These are phyloP conservation scores for Willowsia nigromaculata DNA, from an alignment of 2,888 invertebrate genomes.

Conservation along the genomic window DNA sequence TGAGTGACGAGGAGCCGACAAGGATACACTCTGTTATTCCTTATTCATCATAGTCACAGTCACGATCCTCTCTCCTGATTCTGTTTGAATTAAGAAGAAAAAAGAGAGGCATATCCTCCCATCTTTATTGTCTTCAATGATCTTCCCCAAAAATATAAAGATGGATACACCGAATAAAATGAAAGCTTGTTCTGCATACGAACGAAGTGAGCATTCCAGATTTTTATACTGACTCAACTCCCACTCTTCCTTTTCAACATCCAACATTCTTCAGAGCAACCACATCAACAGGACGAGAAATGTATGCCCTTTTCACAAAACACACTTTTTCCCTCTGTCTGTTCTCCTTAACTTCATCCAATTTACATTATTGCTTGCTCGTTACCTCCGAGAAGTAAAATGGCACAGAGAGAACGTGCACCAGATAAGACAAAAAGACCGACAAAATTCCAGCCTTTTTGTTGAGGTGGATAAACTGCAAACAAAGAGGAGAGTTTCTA, in stretches of 20 bases:
- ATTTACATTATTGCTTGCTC: constrained; percentile 6
- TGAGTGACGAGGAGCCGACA: not conserved
- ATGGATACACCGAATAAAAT: not conserved
- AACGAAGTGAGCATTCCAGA: constrained; percentile 4
- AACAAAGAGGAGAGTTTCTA: too few relatives aligned
- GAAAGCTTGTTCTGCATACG: constrained; percentile 11
- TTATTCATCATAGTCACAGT: not conserved
- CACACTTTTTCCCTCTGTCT: not conserved
- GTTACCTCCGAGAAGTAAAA: not conserved
- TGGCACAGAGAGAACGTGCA: not conserved
- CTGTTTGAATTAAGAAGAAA: constrained; percentile 12
- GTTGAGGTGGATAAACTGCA: too few relatives aligned
- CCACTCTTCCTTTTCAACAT: not conserved
- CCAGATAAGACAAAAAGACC: not conserved
- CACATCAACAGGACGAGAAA: not conserved
- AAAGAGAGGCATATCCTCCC: too few relatives aligned
- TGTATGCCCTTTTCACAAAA: not conserved
- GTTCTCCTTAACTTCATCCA: not conserved
- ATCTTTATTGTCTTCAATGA: not conserved
- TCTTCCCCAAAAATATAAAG: not conserved
- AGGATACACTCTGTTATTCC: not conserved
- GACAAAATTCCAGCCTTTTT: not conserved
- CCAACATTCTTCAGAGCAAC: not conserved
- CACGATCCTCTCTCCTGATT: not conserved
- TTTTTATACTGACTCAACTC: not conserved